phyloP scores from a whole-genome alignment of 23 tunicate genomes.

The Diplosoma virens region DNA sequence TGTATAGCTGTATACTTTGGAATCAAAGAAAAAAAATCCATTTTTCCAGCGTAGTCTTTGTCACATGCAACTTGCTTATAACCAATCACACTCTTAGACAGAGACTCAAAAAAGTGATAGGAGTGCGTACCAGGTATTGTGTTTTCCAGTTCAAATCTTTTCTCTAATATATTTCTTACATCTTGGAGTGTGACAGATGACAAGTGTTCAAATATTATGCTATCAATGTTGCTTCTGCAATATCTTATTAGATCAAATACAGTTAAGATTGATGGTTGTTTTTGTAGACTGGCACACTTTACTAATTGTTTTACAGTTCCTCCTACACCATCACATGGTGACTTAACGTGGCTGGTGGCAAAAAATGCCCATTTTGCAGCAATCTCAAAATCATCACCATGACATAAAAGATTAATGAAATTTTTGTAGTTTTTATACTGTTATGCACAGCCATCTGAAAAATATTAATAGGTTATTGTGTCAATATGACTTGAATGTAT shows the following conservation, averaged over 20 bases:
- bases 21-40: background rate
- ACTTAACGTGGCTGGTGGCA: constrained; percentile 13
- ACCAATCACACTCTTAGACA: background rate
- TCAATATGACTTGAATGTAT: background rate
- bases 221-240: background rate
- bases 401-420: background rate
- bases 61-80: background rate
- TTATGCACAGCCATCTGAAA: constrained; percentile 14
- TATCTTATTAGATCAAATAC: background rate
- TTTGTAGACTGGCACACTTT: constrained; percentile 12
- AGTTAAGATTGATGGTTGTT: background rate
- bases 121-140: constrained; percentile 2
- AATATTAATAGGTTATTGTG: background rate
- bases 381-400: background rate
- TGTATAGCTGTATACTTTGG: background rate
- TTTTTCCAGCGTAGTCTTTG: background rate
- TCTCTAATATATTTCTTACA: background rate
- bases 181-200: background rate
- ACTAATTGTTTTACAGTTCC: constrained; percentile 13
- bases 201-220: background rate
- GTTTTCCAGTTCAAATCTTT: background rate
- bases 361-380: background rate
- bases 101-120: background rate
- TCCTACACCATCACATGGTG: constrained; percentile 21
- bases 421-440: constrained; percentile 32